These are phyloP conservation scores for Centropus unirufus DNA, from an alignment of 2,113 vertebrate genomes.

Conservation along the genomic window DNA sequence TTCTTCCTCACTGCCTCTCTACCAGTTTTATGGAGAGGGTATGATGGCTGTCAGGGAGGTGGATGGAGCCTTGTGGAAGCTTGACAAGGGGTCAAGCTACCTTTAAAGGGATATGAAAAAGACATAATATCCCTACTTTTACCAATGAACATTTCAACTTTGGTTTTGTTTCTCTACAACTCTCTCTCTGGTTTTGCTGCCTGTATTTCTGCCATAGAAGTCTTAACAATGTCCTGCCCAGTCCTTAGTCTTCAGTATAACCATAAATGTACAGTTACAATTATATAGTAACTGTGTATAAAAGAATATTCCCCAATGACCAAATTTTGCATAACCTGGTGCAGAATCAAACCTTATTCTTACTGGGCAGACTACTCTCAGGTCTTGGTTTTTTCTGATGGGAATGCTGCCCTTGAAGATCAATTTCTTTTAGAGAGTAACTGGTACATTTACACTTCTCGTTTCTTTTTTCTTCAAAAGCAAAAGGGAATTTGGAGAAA, in stretches of 20 bases:
- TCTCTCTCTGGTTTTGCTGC: neutral
- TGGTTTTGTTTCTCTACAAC: neutral
- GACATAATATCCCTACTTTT: neutral
- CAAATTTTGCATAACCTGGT: neutral
- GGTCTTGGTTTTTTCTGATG: neutral
- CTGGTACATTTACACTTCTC: neutral
- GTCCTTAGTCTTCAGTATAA: neutral
- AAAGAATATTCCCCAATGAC: neutral
- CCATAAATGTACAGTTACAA: neutral
- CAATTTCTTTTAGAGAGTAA: neutral
- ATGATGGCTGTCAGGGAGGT: neutral
- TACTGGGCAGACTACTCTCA: neutral
- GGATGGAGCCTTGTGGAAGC: neutral
- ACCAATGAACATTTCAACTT: neutral
- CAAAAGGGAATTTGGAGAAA: neutral
- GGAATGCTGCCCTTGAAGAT: neutral
- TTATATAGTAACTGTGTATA: neutral
- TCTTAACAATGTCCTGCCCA: neutral
- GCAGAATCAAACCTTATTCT: neutral
- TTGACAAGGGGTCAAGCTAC: neutral
- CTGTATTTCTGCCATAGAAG: neutral
- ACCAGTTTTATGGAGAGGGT: neutral
- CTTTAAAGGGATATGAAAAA: neutral
- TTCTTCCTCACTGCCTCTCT: neutral
- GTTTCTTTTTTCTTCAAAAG: neutral